Evolutionary conservation across 35 echinoderm and acorn worm genomes (phyloP).

Genomic region (Patiria miniata): DNA sequence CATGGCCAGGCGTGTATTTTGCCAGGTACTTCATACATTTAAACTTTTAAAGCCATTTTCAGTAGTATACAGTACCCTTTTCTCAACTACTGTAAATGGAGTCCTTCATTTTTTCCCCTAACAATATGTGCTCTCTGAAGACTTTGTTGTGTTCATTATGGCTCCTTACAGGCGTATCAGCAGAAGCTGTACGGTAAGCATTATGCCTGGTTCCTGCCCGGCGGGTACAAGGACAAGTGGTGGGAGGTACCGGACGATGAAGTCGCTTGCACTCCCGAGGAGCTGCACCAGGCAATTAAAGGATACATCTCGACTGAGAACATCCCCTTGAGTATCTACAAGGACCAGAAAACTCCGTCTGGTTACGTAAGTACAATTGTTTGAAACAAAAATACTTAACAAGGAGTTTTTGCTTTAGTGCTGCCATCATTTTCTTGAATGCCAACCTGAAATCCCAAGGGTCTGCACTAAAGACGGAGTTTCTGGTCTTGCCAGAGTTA

Average conservation of each 20-base stretch:
- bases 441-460: no score
- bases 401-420: background rate
- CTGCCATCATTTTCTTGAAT: no score
- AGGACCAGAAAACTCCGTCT: constrained; percentile 39
- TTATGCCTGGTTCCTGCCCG: constrained; percentile 76
- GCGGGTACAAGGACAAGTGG: constrained; percentile 53
- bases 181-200: constrained; percentile 66
- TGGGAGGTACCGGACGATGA: constrained; percentile 53
- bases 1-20: constrained; percentile 77
- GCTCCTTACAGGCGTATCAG: constrained; percentile 45
- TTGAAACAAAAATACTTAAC: background rate
- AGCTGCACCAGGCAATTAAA: constrained; percentile 57
- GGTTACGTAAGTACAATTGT: constrained; percentile 48
- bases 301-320: constrained; percentile 71
- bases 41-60: no score
- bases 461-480: no score
- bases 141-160: no score
- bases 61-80: no score
- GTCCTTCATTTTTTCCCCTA: no score
- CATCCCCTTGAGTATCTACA: constrained; percentile 56
- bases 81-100: no score
- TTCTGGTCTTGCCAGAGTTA: no score
- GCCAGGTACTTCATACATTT: constrained; percentile 47
- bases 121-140: no score
- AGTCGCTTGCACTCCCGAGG: constrained; percentile 35